Base-by-base conservation (phyloP, 2,113 vertebrate species). In the Lonchura striata region DNA sequence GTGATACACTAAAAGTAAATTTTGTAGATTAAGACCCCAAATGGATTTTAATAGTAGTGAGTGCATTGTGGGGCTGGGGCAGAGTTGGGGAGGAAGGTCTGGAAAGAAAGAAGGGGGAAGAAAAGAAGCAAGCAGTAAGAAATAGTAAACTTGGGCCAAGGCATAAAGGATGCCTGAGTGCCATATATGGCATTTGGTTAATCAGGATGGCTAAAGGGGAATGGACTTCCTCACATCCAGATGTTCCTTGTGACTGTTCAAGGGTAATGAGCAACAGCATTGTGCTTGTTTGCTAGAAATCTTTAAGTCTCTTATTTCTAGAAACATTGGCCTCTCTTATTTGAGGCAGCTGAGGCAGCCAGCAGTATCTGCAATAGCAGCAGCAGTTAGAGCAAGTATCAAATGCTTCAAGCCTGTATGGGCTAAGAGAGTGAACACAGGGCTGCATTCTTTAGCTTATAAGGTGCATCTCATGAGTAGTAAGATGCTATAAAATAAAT, bases 11-110 rank as follows among this genome's bases (percentile, higher is more conserved):
- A 19, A 14, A 54, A 83, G 53, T 24, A 47, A 23, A 10, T 52
- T 64, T 90, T 60, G 63, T 66, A 75, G 31, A 31, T 76, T 60
- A 77, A 90, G 33, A 66, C 11, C 9, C 7, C 27, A 37, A 24
- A 25, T 24, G 72, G 44, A 49, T 76, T 77, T 72, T 76, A 53
- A 24, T 35, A 52, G 27, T 57, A 68, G 13, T 71, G 22, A 82
- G 10, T 21, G 11, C 30, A 7, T 60, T 15, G 6, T 2, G 7
- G 19, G 54, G 3, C 7, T 35, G 22, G 15, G 4, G 27, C 4
- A 7, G 30, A 4, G 4, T 7, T 12, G 25, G 15, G 27, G 12
- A 27, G 8, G 7, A 30, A 22, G 53, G 19, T 74, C 22, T 61
- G 27, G 46, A 41, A 76, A 24, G 21, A 49, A 49, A 24, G 20